A percentile compares a stretch with the other conserved stretches of the same genome.
phyloP scores from a whole-genome alignment of 2,797 vertebrate species.

The Bradypodion pumilum region DNA sequence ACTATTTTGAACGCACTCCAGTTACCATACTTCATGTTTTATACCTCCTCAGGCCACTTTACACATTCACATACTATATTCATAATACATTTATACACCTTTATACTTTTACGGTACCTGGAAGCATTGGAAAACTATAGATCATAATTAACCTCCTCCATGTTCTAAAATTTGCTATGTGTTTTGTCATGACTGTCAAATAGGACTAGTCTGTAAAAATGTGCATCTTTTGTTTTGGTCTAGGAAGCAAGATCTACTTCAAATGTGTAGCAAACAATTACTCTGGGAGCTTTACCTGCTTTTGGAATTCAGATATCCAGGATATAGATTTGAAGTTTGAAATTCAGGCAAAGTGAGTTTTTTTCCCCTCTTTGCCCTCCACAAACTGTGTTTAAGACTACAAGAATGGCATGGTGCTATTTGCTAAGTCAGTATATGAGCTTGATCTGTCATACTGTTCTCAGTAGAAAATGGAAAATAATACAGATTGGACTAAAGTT shows the following conservation, averaged over 20 bases:
- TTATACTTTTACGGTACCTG: not conserved
- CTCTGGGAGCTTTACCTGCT: conserved; percentile 19
- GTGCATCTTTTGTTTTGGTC: not conserved
- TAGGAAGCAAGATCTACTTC: not conserved
- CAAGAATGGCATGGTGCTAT: no score
- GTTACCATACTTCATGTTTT: not conserved
- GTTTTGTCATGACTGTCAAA: not conserved
- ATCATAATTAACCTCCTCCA: not conserved
- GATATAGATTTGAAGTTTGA: not conserved
- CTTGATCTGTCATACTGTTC: not conserved
- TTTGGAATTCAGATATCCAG: not conserved
- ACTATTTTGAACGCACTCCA: not conserved
- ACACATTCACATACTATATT: not conserved
- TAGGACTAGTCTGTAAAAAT: not conserved
- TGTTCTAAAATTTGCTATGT: not conserved
- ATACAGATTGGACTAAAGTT: not conserved
- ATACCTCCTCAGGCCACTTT: not conserved
- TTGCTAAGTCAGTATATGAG: not conserved
- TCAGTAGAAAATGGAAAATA: not conserved
- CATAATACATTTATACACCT: not conserved
- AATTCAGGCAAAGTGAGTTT: not conserved
- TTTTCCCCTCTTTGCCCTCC: no score
- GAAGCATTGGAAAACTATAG: not conserved
- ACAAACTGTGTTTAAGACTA: not conserved
- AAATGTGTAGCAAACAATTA: conserved; percentile 27